These are phyloP conservation scores for Plebejus argus DNA, from an alignment of 2,888 invertebrate genomes.

Conservation along the genomic window DNA sequence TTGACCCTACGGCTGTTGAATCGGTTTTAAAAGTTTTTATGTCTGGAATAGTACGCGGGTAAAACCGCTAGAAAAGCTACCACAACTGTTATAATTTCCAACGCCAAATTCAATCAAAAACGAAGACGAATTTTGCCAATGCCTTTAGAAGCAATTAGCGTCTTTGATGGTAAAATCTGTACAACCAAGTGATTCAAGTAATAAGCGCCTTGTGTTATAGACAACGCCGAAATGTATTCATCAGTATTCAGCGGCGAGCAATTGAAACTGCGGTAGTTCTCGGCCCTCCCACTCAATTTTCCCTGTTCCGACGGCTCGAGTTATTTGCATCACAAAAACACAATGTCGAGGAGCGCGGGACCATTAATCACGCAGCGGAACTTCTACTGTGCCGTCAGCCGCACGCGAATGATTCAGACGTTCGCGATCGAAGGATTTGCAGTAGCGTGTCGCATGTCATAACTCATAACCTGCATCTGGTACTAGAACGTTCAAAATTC, in stretches of 20 bases:
- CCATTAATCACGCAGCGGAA: slow-evolving; percentile 77
- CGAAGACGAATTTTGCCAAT: background rate
- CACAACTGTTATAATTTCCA: background rate
- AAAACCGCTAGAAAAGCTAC: background rate
- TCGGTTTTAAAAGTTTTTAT: no score
- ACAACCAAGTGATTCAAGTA: slow-evolving; percentile 34
- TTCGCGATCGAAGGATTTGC: slow-evolving; percentile 44
- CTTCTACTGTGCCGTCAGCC: slow-evolving; percentile 71
- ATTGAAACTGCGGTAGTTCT: slow-evolving; percentile 77
- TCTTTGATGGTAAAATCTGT: slow-evolving; percentile 1
- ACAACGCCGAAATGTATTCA: slow-evolving; percentile 72
- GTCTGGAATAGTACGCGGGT: no score
- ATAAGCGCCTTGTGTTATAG: slow-evolving; percentile 43
- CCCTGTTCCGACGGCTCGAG: slow-evolving; percentile 78
- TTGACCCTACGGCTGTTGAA: no score
- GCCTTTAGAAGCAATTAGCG: background rate
- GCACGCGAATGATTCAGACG: slow-evolving; percentile 76
- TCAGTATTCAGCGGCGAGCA: slow-evolving; percentile 74
- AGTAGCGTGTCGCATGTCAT: slow-evolving; percentile 35
- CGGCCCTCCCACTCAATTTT: slow-evolving; percentile 77
- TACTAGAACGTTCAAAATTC: no score
- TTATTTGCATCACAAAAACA: slow-evolving; percentile 81
- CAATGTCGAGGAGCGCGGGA: slow-evolving; percentile 76
- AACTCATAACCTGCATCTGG: slow-evolving; percentile 1
- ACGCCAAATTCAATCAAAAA: background rate